A percentile compares a stretch with the other conserved stretches of the same genome.
phyloP scores from a whole-genome alignment of 2,888 invertebrate species.

The Drosophila stalkeri region DNA sequence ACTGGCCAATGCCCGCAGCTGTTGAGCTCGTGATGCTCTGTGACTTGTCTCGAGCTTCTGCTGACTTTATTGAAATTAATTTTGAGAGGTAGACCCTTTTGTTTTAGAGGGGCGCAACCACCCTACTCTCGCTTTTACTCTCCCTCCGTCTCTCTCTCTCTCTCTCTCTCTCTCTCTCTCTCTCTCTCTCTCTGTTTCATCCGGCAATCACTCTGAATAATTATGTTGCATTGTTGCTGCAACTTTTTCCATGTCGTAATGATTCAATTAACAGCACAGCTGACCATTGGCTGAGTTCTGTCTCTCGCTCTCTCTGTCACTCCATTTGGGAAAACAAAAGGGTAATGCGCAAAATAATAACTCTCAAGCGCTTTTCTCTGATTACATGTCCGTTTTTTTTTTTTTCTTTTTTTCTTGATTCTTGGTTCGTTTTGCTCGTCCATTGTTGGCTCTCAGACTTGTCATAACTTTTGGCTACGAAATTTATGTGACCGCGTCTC shows the following conservation, averaged over 20 bases:
- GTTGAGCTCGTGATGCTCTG: slow-evolving; percentile 18
- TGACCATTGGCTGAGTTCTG: slow-evolving; percentile 63
- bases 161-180: neutral
- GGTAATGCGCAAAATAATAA: slow-evolving; percentile 27
- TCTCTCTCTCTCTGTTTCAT: neutral
- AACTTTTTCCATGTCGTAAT: slow-evolving; percentile 52
- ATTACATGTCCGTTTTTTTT: slow-evolving; percentile 37
- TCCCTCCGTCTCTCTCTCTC: neutral
- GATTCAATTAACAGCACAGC: slow-evolving; percentile 80
- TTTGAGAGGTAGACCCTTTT: slow-evolving; percentile 51
- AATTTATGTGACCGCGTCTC: slow-evolving; percentile 51
- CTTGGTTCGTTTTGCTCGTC: neutral
- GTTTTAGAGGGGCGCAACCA: slow-evolving; percentile 50
- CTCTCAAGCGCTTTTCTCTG: slow-evolving; percentile 36
- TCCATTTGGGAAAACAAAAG: slow-evolving; percentile 66
- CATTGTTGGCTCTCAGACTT: slow-evolving; percentile 50
- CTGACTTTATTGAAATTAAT: slow-evolving; percentile 72
- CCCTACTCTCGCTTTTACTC: neutral
- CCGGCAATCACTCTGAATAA: slow-evolving; percentile 75
- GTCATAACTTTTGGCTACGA: slow-evolving; percentile 62
- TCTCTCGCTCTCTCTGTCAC: neutral
- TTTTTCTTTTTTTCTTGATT: neutral
- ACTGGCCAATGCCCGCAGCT: slow-evolving; percentile 53
- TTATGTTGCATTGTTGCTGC: slow-evolving; percentile 73
- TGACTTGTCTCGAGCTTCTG: slow-evolving; percentile 31